Evolutionary conservation across 2,113 vertebrate species (phyloP), one percentile per base, ranked within the genome.

Genomic region (Amblyopsis rosae): DNA sequence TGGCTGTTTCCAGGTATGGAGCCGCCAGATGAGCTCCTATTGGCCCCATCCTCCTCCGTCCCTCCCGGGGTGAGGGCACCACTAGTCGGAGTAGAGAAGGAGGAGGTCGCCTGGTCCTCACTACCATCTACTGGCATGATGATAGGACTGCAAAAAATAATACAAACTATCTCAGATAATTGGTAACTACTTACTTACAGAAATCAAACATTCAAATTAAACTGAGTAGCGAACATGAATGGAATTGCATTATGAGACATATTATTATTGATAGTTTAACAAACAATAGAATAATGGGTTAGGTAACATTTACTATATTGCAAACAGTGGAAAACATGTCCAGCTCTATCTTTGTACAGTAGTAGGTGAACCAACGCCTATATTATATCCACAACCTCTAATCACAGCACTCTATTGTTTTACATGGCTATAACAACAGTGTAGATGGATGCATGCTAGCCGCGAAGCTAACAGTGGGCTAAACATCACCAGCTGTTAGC

Each of bases 91-190:
- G 80, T 90, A 67, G 86, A 88, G 32, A 82, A 57, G 6, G 83
- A 77, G 49, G 89, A 76, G 41, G 79, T 64, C 45, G 59, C 76
- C 82, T 86, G 90, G 68, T 88, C 83, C 72, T 89, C 86, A 70
- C 80, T 78, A 69, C 79, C 86, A 68, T 93, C 91, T 72, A 84
- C 81, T 70, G 91, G 90, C 92, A 94, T 94, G 13, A n/a, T 77
- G 66, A 63, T 68, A 82, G 7, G 59, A 72, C 89, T 92, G 80
- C 15, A 79, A 68, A 61, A 47, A 58, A 17, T 60, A 49, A 79
- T 12, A 19, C 35, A 73, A 53, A 49, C 46, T 69, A 13, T 55
- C 12, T 17, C n/a, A 16, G 3, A 26, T 26, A 26, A 26, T 26
- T 26, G 26, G 54, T 17, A 12, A 59, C 9, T 10, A n/a, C 32